A percentile compares a stretch with the other conserved stretches of the same genome.
phyloP scores from a whole-genome alignment of 2,888 invertebrate species.

The Agrotis puta region DNA sequence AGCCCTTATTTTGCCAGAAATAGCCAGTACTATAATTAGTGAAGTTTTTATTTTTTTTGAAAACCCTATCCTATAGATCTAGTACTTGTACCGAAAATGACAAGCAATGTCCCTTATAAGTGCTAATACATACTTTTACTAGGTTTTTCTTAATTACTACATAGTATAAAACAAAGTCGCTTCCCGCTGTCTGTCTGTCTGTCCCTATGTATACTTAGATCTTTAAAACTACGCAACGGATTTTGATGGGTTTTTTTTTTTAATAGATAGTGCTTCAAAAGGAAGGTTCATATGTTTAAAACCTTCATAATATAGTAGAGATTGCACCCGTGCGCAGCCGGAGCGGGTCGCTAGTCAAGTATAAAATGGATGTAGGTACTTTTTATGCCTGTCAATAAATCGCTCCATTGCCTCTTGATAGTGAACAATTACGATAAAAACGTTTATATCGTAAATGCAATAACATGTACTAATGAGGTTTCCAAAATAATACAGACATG shows the following conservation, averaged over 20 bases:
- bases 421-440: constrained; percentile 32
- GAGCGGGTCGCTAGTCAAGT: too few relatives aligned
- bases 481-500: constrained; percentile 51
- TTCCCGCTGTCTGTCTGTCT: too few relatives aligned
- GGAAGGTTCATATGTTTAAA: too few relatives aligned
- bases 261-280: too few relatives aligned
- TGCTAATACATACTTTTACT: neutral
- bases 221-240: too few relatives aligned
- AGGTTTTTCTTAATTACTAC: neutral
- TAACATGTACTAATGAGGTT: constrained; percentile 31
- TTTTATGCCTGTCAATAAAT: neutral
- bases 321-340: too few relatives aligned
- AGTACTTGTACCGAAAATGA: constrained; percentile 1
- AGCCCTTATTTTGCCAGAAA: constrained; percentile 5
- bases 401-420: constrained; percentile 19
- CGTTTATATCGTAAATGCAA: constrained; percentile 32
- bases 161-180: too few relatives aligned
- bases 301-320: too few relatives aligned
- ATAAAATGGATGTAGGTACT: neutral
- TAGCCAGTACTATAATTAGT: neutral
- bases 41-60: neutral
- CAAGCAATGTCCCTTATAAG: neutral
- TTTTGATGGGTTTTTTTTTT: too few relatives aligned
- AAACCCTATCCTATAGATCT: neutral
- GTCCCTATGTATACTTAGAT: too few relatives aligned